phyloP scores from a whole-genome alignment of 2,113 vertebrate genomes.

The Aspidoscelis tigris region DNA sequence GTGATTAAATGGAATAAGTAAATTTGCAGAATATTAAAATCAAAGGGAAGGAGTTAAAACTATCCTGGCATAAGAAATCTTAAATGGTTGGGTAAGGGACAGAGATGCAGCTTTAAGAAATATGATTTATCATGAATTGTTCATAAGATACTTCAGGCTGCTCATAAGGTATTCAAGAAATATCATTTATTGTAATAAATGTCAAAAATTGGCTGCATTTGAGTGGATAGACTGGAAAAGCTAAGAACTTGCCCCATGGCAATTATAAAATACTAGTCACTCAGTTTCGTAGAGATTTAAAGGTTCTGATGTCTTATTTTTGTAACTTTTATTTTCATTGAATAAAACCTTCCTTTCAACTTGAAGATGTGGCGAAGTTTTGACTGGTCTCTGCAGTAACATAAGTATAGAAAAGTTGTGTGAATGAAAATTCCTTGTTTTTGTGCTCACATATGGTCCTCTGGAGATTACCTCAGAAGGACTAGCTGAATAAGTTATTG shows the following conservation, averaged over 20 bases:
- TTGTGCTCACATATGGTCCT: rapidly evolving
- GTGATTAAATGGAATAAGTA: background rate
- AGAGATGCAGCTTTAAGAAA: conserved; percentile 58
- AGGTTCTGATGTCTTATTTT: conserved; percentile 47
- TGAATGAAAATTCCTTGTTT: background rate
- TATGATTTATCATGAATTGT: conserved; percentile 62
- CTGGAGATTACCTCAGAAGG: conserved; percentile 16
- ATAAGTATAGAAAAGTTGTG: rapidly evolving
- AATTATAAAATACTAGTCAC: conserved; percentile 33
- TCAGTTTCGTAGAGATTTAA: conserved; percentile 12
- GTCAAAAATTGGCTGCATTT: conserved; percentile 62
- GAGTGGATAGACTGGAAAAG: conserved; percentile 54
- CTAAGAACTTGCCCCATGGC: conserved; percentile 33
- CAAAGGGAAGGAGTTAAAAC: conserved; percentile 30
- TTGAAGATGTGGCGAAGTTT: conserved; percentile 23
- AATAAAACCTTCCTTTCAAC: conserved; percentile 8
- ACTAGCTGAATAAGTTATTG: background rate
- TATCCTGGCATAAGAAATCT: conserved; percentile 34
- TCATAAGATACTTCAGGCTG: conserved; percentile 62
- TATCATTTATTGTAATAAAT: conserved; percentile 66
- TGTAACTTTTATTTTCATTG: conserved; percentile 38
- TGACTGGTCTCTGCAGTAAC: conserved; percentile 13
- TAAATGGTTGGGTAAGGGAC: conserved; percentile 33
- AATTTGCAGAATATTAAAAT: conserved; percentile 14
- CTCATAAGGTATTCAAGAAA: conserved; percentile 71